Evolutionary conservation across 1,140 invertebrate genomes (phyloP), one percentile per base, ranked within the genome.

Genomic region (Aleiodes sp.): DNA sequence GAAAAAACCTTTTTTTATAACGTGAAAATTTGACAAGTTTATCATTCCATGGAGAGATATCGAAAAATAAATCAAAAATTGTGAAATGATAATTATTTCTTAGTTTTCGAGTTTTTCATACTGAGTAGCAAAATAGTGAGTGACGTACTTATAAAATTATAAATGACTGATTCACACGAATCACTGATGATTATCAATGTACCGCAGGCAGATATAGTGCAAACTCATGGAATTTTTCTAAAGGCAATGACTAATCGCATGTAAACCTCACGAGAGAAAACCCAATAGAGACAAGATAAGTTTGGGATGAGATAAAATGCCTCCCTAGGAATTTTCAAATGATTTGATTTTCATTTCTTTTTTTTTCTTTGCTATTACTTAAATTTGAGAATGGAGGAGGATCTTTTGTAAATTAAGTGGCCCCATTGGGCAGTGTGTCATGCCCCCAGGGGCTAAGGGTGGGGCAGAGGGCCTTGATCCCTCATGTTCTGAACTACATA

Each of bases 381-480:
- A 41, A 46, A 37, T 39, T 2, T 31, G 14, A 59, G 24, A 10
- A 21, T 24, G 10, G 26, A 61, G 67, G 31, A n/a, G 61, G 28
- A 31, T 24, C 37, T 64, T 35, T 26, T 9, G 56, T 70, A 60
- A 39, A 60, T 31, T 56, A 35, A 43, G 24, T 2, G 62, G 56
- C 35, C 4, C 14, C 8, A 29, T 29, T 61, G 21, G 33, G 52
- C 43, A 76, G 78, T 76, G 78, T 81, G 81, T 75, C 78, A 86
- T 86, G 84, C 82, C 83, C 83, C 83, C 80, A 57, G 83, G 84
- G 78, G 79, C 83, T 70, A 80, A 78, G 64, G 74, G 75, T 29
- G 80, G 80, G 67, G 68, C 81, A 72, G 84, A 85, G 82, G 81
- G 80, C 78, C 71, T 83, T 71, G 81, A 79, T 72, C 83, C 84